Base-by-base conservation (phyloP, 2,797 vertebrate species). In the Pelochelys cantorii region DNA sequence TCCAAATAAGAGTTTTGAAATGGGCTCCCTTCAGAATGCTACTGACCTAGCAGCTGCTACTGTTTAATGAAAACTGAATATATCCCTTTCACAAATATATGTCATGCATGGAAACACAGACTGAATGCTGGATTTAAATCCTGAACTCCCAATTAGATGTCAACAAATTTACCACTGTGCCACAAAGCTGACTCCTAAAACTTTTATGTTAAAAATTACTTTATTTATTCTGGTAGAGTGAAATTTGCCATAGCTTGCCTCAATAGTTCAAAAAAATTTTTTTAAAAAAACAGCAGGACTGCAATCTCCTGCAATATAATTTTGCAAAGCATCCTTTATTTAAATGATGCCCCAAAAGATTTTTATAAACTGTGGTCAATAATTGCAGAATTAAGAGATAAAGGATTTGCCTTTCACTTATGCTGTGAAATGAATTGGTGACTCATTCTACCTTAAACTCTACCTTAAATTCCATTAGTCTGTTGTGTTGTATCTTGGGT, bases 321-420 rank as follows among this genome's bases (percentile, higher is more conserved):
- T 27, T 60, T 65, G 59, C 71, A 22, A 90, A 94, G 81, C 81
- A 95, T 95, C 57, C 85, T 79, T 77, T 17, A 48, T 27, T 42
- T 79, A 94, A 71, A 57, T 71, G 80, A 74, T 92, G 15, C 17
- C 11, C 17, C 0, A 0, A 77, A 52, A 74, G 2, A 2, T 3
- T 1, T 83, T 85, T 54, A 54, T 88, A 77, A 94, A 93, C 78
- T 71, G 90, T 77, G 81, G 71, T 83, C 81, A 79, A 23, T 42
- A 93, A 90, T 3, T 90, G 84, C 27, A 83, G 86, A 82, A 93
- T 83, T 94, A 90, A 87, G 93, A 83, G 79, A 90, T 53, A 27
- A 78, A 94, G 92, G 86, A 92, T 83, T 85, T 48, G 23, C 42
- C 74, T 83, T 81, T 88, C 60, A 93, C 22, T 88, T 75, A 75